phyloP scores from a whole-genome alignment of 2,888 invertebrate species.

The Pemphredon lugubris region DNA sequence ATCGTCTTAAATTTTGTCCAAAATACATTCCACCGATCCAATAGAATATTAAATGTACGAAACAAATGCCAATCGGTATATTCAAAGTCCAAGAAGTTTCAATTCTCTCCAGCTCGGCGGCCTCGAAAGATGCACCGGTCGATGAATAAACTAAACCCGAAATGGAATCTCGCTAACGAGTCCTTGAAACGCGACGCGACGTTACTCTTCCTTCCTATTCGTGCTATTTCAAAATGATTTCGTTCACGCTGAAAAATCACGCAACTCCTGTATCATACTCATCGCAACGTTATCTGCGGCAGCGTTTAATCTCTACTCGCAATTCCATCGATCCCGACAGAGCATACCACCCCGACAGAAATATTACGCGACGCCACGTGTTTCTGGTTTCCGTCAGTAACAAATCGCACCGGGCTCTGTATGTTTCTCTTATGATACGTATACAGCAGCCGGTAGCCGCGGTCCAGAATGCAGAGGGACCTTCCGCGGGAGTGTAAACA shows the following conservation, averaged over 20 bases:
- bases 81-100: too few relatives aligned
- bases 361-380: slow-evolving; percentile 23
- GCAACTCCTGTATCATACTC: not conserved
- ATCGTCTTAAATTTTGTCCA: too few relatives aligned
- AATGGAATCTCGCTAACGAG: too few relatives aligned
- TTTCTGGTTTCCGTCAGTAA: slow-evolving; percentile 35
- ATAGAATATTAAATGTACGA: too few relatives aligned
- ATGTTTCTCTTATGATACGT: slow-evolving; percentile 48
- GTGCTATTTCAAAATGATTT: not conserved
- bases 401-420: slow-evolving; percentile 31
- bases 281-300: slow-evolving; percentile 18
- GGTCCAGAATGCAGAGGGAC: slow-evolving; percentile 15
- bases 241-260: not conserved
- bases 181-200: too few relatives aligned
- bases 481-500: slow-evolving; percentile 49
- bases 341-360: not conserved
- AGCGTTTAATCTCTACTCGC: slow-evolving; percentile 13
- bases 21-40: too few relatives aligned
- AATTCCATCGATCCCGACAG: slow-evolving; percentile 19
- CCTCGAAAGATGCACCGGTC: too few relatives aligned
- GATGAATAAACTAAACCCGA: too few relatives aligned
- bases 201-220: not conserved
- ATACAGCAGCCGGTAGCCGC: slow-evolving; percentile 21
- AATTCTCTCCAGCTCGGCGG: too few relatives aligned
- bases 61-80: too few relatives aligned